A percentile compares a stretch with the other conserved stretches of the same genome.
Conservation (phyloP, 2,888 invertebrate species). For the Empis livida region DNA sequence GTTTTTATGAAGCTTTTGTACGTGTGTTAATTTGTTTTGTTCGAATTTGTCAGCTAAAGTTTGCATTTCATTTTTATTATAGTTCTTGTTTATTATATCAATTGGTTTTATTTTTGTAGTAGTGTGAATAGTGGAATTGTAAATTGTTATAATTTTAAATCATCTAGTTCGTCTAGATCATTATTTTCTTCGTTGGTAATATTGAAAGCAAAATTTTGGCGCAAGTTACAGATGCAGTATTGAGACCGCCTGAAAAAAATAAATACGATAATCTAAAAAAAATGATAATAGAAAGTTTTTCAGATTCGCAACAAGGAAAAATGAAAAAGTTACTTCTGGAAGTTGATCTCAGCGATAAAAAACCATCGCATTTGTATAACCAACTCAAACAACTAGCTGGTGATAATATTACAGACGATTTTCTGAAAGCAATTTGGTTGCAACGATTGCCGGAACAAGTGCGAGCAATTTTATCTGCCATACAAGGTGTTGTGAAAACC, state of each 20-base stretch:
- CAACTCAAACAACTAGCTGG: conserved; percentile 9
- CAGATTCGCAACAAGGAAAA: conserved; percentile 6
- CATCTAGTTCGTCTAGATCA: no score
- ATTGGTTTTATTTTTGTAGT: no score
- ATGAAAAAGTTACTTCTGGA: conserved; percentile 3
- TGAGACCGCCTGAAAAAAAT: conserved; percentile 2
- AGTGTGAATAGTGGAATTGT: no score
- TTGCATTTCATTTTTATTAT: no score
- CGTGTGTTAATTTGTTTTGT: no score
- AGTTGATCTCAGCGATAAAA: conserved; percentile 7
- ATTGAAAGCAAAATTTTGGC: conserved; percentile 13
- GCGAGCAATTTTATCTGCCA: conserved; percentile 8
- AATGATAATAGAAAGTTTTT: conserved; percentile 4
- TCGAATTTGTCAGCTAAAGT: no score
- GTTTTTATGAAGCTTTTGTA: no score
- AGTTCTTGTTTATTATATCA: no score
- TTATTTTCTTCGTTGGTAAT: no score
- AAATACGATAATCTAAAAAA: conserved; percentile 6
- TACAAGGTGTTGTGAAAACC: conserved; percentile 2
- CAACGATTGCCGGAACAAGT: conserved; percentile 4
- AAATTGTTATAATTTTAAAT: no score
- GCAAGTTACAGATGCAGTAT: conserved; percentile 13
- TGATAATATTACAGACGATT: conserved; percentile 6
- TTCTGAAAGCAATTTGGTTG: conserved; percentile 8
- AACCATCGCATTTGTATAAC: conserved; percentile 10